Conservation (phyloP, 2,797 vertebrate species). For the Anableps anableps region DNA sequence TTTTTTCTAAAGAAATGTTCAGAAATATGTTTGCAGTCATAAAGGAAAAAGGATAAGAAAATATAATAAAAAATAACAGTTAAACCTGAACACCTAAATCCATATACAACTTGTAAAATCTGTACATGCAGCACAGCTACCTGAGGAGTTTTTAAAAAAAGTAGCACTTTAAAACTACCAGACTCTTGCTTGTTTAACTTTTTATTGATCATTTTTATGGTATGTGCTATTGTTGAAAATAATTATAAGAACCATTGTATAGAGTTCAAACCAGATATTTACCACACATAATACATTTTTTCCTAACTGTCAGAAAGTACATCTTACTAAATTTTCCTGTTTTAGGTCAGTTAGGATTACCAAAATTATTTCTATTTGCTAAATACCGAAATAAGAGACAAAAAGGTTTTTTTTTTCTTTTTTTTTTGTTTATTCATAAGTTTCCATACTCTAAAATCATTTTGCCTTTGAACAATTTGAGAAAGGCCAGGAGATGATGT, state of each 20-base stretch:
- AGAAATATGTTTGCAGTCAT: neutral
- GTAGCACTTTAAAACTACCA: neutral
- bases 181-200: neutral
- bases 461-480: neutral
- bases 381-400: neutral
- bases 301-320: no score
- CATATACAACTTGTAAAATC: neutral
- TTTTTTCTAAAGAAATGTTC: neutral
- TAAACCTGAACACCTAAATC: neutral
- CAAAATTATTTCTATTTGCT: neutral
- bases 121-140: neutral
- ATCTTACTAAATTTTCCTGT: neutral
- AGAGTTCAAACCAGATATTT: neutral
- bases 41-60: neutral
- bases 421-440: neutral
- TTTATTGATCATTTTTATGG: neutral
- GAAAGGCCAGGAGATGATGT: neutral
- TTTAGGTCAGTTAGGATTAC: neutral
- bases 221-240: neutral
- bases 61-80: neutral
- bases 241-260: neutral
- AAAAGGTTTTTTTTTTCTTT: no score
- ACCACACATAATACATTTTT: neutral
- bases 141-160: neutral
- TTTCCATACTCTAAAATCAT: neutral